These are phyloP conservation scores for Nycticebus coucang DNA, from an alignment of 2,113 vertebrate genomes.

Conservation along the genomic window DNA sequence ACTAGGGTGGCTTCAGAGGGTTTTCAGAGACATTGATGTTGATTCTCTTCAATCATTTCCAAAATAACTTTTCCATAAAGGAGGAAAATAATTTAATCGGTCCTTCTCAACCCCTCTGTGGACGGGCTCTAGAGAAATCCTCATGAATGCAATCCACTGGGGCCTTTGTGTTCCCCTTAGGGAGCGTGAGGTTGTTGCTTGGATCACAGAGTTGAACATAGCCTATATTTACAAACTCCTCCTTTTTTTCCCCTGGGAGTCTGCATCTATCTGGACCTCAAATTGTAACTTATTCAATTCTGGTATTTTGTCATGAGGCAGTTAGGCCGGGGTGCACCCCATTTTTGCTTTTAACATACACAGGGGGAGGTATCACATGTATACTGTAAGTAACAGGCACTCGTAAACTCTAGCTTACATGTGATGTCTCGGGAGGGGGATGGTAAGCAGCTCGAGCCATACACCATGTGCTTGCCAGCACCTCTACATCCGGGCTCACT, in stretches of 20 bases:
- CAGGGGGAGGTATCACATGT: not conserved
- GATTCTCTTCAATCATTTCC: not conserved
- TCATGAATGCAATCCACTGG: not conserved
- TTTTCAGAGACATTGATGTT: not conserved
- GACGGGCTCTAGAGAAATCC: not conserved
- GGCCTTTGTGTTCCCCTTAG: not conserved
- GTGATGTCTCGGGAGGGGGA: constrained; percentile 4
- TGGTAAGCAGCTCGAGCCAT: not conserved
- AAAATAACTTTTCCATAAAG: not conserved
- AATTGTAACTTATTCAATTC: not conserved
- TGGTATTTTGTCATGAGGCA: not conserved
- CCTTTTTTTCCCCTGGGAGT: not conserved
- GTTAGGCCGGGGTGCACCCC: not conserved
- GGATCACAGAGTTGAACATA: not conserved
- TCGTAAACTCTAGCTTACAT: constrained; percentile 4
- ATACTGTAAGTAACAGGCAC: not conserved
- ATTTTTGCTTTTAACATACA: not conserved
- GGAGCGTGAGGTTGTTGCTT: not conserved
- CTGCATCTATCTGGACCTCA: constrained; percentile 15
- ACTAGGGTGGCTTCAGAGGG: not conserved
- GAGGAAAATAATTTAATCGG: not conserved
- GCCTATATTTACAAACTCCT: not conserved
- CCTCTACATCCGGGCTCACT: constrained; percentile 63
- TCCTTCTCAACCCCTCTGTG: not conserved
- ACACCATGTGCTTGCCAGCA: constrained; percentile 44